A percentile compares a stretch with the other conserved stretches of the same genome.
phyloP scores from a whole-genome alignment of 2,888 invertebrate species.

The Euzetes globulus region DNA sequence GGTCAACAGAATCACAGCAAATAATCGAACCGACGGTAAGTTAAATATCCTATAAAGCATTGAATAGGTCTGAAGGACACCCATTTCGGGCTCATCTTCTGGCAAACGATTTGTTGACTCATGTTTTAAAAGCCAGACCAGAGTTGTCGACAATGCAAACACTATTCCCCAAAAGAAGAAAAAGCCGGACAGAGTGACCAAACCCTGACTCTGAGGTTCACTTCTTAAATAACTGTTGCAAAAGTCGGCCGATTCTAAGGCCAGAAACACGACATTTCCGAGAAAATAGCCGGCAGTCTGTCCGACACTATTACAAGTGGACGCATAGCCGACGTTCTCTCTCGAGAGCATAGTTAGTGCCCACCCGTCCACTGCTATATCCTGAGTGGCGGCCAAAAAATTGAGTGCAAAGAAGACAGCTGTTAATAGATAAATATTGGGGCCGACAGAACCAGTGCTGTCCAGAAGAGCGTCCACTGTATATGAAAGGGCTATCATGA shows the following conservation, averaged over 20 bases:
- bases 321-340: slow-evolving; percentile 92
- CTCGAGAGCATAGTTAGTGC: slow-evolving; percentile 95
- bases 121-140: slow-evolving; percentile 78
- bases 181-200: slow-evolving; percentile 62
- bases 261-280: slow-evolving; percentile 91
- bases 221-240: slow-evolving; percentile 83
- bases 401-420: slow-evolving; percentile 80
- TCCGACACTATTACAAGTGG: slow-evolving; percentile 96
- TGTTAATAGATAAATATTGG: slow-evolving; percentile 71
- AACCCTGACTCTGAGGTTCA: slow-evolving; percentile 61
- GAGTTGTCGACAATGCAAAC: slow-evolving; percentile 79
- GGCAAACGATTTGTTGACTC: slow-evolving; percentile 52
- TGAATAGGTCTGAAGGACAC: slow-evolving; percentile 65
- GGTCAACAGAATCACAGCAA: slow-evolving; percentile 74
- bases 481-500: slow-evolving; percentile 77
- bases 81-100: slow-evolving; percentile 49
- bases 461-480: slow-evolving; percentile 71
- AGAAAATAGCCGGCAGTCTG: slow-evolving; percentile 96
- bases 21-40: slow-evolving; percentile 68
- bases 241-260: slow-evolving; percentile 89
- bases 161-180: slow-evolving; percentile 89
- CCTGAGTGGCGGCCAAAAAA: slow-evolving; percentile 96
- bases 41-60: slow-evolving; percentile 72
- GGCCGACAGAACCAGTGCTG: slow-evolving; percentile 52
- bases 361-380: slow-evolving; percentile 99